Conservation (phyloP, 2,888 invertebrate species). For the Drosophila maculinotata region DNA sequence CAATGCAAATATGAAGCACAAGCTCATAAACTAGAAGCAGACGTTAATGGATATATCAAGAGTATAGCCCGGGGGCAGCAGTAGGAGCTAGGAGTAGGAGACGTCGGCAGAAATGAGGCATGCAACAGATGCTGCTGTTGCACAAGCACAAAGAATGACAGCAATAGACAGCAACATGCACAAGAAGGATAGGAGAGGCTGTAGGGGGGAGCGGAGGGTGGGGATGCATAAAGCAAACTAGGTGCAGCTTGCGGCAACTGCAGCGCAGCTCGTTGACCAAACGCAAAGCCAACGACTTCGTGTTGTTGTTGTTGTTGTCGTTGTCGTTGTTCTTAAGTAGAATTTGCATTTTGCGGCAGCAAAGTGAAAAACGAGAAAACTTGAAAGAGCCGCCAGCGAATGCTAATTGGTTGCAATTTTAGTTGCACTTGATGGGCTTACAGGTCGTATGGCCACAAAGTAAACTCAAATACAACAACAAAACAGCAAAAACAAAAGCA, state of each 20-base stretch:
- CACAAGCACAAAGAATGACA: slow-evolving; percentile 56
- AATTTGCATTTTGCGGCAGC: slow-evolving; percentile 55
- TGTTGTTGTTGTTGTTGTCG: slow-evolving; percentile 24
- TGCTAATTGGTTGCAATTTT: slow-evolving; percentile 59
- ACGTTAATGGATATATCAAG: slow-evolving; percentile 37
- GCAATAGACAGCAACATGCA: slow-evolving; percentile 35
- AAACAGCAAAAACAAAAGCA: slow-evolving; percentile 10
- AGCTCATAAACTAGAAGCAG: slow-evolving; percentile 49
- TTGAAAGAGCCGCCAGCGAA: slow-evolving; percentile 43
- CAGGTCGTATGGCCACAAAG: slow-evolving; percentile 30
- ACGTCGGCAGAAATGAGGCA: slow-evolving; percentile 14
- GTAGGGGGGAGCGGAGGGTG: not conserved
- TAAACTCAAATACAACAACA: slow-evolving; percentile 26
- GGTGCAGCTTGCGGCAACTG: slow-evolving; percentile 41
- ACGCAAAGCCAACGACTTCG: slow-evolving; percentile 26
- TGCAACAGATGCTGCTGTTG: slow-evolving; percentile 21
- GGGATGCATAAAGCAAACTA: slow-evolving; percentile 18
- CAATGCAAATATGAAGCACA: slow-evolving; percentile 45
- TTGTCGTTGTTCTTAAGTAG: slow-evolving; percentile 36
- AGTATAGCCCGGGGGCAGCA: slow-evolving; percentile 2
- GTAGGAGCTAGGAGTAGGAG: slow-evolving; percentile 7
- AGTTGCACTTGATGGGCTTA: slow-evolving; percentile 19
- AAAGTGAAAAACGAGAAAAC: slow-evolving; percentile 58
- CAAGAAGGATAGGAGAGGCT: not conserved
- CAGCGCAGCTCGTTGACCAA: slow-evolving; percentile 17